Evolutionary conservation across 1,140 invertebrate species (phyloP).

Genomic region (Bombus confusus): DNA sequence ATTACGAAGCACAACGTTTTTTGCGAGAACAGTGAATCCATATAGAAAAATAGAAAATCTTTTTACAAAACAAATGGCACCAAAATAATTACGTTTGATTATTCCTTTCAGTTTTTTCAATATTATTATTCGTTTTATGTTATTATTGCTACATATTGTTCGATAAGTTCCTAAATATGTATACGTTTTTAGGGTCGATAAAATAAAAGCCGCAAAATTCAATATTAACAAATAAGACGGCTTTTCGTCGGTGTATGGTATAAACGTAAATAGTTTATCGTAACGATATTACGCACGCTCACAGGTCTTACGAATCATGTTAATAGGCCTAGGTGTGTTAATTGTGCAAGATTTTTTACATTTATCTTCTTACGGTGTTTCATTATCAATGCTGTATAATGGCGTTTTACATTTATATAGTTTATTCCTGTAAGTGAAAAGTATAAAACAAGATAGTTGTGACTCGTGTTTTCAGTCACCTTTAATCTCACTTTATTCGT

Average conservation of each 20-base stretch:
- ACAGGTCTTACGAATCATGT: neutral
- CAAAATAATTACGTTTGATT: conserved; percentile 23
- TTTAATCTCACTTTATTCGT: neutral
- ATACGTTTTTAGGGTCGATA: neutral
- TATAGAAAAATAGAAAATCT: conserved; percentile 50
- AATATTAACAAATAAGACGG: neutral
- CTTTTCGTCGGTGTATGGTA: neutral
- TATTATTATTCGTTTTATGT: conserved; percentile 35
- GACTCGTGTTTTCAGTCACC: neutral
- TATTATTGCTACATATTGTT: conserved; percentile 39
- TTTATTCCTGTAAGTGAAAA: neutral
- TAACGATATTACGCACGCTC: conserved; percentile 3
- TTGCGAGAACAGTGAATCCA: conserved; percentile 8
- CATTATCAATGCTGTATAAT: neutral
- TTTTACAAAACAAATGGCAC: conserved; percentile 44
- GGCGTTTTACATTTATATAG: neutral
- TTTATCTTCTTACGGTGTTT: neutral
- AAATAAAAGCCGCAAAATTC: neutral
- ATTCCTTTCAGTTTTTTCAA: conserved; percentile 17
- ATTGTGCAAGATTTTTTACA: too few species aligned
- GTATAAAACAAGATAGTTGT: neutral
- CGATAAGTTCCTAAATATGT: conserved; percentile 22
- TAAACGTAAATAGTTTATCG: neutral
- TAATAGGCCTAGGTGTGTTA: neutral
- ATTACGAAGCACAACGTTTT: conserved; percentile 38